These are phyloP conservation scores for Connochaetes taurinus DNA, from an alignment of 2,113 vertebrate species.

Conservation along the genomic window DNA sequence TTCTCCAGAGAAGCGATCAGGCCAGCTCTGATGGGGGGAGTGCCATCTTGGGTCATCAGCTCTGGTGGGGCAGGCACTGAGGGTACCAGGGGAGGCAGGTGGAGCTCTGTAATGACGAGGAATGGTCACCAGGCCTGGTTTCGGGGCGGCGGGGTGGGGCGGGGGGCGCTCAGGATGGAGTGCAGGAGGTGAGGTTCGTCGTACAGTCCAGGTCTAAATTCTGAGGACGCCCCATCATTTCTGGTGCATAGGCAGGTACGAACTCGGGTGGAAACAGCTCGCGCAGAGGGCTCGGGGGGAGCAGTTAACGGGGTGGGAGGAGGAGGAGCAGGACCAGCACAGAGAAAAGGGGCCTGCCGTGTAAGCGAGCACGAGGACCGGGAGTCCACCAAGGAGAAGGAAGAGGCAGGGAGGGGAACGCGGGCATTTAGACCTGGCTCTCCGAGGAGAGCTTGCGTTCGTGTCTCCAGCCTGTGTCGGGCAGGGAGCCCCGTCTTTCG, in stretches of 20 bases:
- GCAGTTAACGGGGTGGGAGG: background rate
- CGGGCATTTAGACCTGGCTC: constrained; percentile 89
- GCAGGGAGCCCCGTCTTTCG: constrained; percentile 89
- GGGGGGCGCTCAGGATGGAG: background rate
- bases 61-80: background rate
- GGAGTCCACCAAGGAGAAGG: constrained; percentile 42
- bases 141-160: background rate
- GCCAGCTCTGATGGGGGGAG: background rate
- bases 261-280: constrained; percentile 32
- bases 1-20: background rate
- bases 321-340: background rate
- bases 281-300: background rate
- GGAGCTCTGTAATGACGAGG: background rate
- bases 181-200: background rate
- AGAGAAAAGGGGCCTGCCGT: constrained; percentile 7
- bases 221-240: background rate
- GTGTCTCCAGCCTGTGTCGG: constrained; percentile 94
- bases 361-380: constrained; percentile 46
- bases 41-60: background rate
- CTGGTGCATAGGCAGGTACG: background rate
- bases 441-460: constrained; percentile 93
- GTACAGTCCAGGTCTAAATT: constrained; percentile 55
- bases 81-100: background rate
- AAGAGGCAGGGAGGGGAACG: background rate
- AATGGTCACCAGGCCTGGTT: background rate